Evolutionary conservation across 2,797 vertebrate genomes (phyloP).

Genomic region (Lindbergichthys nudifrons): DNA sequence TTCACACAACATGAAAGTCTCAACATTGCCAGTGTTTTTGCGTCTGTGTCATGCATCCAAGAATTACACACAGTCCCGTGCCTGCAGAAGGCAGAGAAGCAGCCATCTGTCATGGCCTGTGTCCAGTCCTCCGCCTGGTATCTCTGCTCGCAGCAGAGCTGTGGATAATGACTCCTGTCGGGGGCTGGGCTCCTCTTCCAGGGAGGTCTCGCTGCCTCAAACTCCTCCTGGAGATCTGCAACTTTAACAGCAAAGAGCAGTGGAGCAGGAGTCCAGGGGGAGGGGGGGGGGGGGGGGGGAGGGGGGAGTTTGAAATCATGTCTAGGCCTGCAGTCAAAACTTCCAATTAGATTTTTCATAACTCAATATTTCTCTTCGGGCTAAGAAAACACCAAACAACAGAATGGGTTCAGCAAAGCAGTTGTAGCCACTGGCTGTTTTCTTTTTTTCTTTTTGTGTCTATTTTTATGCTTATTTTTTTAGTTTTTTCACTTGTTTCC

Average conservation of each 20-base stretch:
- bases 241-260: constrained; percentile 29
- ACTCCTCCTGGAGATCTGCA: constrained; percentile 16
- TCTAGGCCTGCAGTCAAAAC: constrained; percentile 4
- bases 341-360: constrained; percentile 18
- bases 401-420: constrained; percentile 8
- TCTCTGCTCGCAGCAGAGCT: constrained; percentile 39
- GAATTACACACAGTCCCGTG: constrained; percentile 15
- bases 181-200: constrained; percentile 39
- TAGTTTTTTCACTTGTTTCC: neutral
- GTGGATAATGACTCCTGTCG: constrained; percentile 59
- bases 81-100: constrained; percentile 39
- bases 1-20: constrained; percentile 32
- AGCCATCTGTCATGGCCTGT: constrained; percentile 58
- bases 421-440: neutral
- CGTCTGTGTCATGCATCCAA: constrained; percentile 29
- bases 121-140: constrained; percentile 46
- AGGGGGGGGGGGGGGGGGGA: too few species aligned
- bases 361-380: constrained; percentile 14
- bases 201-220: constrained; percentile 40
- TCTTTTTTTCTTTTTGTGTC: constrained; percentile 7
- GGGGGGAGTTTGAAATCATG: constrained; percentile 12
- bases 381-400: neutral
- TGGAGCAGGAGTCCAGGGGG: constrained; percentile 2
- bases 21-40: constrained; percentile 13
- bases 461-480: neutral